Base-by-base conservation (phyloP, 2,113 vertebrate species). In the Ptychochromis oligacanthus region DNA sequence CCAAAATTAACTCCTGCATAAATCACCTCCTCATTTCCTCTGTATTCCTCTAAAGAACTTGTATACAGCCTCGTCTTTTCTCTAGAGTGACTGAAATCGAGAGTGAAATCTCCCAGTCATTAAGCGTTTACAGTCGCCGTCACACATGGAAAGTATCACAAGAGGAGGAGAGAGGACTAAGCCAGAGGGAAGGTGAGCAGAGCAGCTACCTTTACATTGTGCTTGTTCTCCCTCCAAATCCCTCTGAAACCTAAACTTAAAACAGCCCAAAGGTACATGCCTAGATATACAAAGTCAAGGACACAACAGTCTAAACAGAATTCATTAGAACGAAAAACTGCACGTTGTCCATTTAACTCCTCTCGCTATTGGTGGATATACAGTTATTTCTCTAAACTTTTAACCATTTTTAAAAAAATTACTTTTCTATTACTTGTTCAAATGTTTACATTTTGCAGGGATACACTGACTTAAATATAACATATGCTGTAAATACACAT, bases 151-250 rank as follows among this genome's bases (percentile, higher is more conserved):
- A 93, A 83, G 75, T 75, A 92, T 91, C 83, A 91, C 55, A 55
- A 26, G 77, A 75, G 81, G 36, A 61, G 77, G 80, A 31, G 46
- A 81, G 61, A 88, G 77, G 84, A 83, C 77, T 77, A 17, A 80
- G 87, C 90, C 89, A 83, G 87, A 82, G 91, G 93, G 89, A 93
- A 93, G 91, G 91, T 90, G 90, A 93, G 80, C 70, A 76, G 75
- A 80, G 61, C 40, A 86, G 82, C 78, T 80, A 81, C 76, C 87
- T 92, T 85, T 58, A 28, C 36, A 55, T 87, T 17, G 3, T 12
- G 15, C 55, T 79, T 77, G 36, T 67, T 86, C 87, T 85, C 74
- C 34, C 43, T 77, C 56, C 75, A 87, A 88, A 86, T 88, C 89
- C 86, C 86, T 81, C 43, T 67, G 89, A 85, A 83, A 90, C 70